A percentile compares a stretch with the other conserved stretches of the same genome.
phyloP scores from a whole-genome alignment of 2,888 invertebrate species.

The Tuta absoluta region DNA sequence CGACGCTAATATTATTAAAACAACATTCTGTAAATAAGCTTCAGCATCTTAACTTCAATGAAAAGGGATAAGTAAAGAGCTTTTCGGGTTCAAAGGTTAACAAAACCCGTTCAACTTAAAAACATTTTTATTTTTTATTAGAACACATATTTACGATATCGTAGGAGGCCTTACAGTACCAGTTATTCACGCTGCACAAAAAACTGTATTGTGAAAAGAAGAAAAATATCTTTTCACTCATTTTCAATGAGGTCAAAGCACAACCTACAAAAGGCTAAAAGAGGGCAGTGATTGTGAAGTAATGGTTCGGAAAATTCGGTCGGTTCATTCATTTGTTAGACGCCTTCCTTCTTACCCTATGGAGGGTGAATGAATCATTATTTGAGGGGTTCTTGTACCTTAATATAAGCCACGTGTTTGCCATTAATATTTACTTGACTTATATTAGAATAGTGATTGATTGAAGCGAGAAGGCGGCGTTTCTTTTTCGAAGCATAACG shows the following conservation, averaged over 20 bases:
- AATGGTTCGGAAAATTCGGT: constrained; percentile 51
- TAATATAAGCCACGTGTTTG: neutral
- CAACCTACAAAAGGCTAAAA: constrained; percentile 38
- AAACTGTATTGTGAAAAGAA: neutral
- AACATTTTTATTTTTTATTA: too few species aligned
- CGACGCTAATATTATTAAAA: too few species aligned
- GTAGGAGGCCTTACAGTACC: too few species aligned
- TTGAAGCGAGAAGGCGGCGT: neutral
- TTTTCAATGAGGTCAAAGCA: constrained; percentile 48
- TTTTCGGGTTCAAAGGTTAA: too few species aligned
- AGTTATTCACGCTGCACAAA: too few species aligned
- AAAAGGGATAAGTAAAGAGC: too few species aligned
- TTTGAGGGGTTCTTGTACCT: constrained; percentile 18
- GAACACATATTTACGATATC: too few species aligned
- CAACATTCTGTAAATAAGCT: too few species aligned
- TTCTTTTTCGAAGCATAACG: too few species aligned
- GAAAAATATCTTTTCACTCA: neutral
- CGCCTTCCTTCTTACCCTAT: constrained; percentile 32
- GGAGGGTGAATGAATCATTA: constrained; percentile 20
- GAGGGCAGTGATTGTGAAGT: constrained; percentile 42
- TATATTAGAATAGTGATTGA: neutral
- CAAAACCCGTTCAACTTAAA: too few species aligned
- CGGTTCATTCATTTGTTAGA: constrained; percentile 36
- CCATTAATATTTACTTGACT: neutral
- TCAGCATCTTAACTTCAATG: too few species aligned